Conservation (phyloP, 2,113 vertebrate species). For the Oncorhynchus masou region DNA sequence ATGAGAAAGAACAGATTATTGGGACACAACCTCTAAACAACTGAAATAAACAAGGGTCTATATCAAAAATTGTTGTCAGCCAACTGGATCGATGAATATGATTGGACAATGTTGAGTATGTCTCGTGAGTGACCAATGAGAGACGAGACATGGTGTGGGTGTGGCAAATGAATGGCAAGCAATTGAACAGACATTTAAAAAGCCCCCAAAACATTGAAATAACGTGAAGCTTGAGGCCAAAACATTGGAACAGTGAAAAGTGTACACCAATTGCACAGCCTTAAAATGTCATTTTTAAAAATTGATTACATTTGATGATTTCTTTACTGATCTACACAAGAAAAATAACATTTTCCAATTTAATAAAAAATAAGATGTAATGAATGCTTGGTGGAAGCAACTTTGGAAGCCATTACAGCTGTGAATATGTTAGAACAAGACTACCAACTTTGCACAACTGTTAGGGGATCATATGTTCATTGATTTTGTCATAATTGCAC, state of each 20-base stretch:
- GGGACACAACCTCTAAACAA: constrained; percentile 34
- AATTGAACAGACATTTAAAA: neutral
- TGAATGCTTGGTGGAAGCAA: too few species aligned
- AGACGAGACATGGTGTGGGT: constrained; percentile 2
- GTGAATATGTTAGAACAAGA: too few species aligned
- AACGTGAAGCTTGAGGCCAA: neutral
- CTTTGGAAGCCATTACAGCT: too few species aligned
- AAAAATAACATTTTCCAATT: too few species aligned
- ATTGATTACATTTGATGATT: too few species aligned
- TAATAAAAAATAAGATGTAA: too few species aligned
- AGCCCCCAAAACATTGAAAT: constrained; percentile 5
- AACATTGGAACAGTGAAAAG: neutral
- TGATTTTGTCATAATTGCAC: too few species aligned
- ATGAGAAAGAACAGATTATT: too few species aligned
- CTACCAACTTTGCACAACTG: too few species aligned
- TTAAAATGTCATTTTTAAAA: too few species aligned
- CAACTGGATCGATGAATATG: constrained; percentile 26
- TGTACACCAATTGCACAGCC: neutral
- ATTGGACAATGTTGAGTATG: constrained; percentile 39
- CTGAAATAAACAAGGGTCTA: constrained; percentile 59
- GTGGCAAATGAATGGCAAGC: constrained; percentile 14
- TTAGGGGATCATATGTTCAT: too few species aligned
- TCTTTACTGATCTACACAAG: too few species aligned
- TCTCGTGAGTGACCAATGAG: constrained; percentile 44
- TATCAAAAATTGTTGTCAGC: constrained; percentile 32